Base-by-base conservation (phyloP, 2,888 invertebrate genomes). In the Harpagoxenus sublaevis region DNA sequence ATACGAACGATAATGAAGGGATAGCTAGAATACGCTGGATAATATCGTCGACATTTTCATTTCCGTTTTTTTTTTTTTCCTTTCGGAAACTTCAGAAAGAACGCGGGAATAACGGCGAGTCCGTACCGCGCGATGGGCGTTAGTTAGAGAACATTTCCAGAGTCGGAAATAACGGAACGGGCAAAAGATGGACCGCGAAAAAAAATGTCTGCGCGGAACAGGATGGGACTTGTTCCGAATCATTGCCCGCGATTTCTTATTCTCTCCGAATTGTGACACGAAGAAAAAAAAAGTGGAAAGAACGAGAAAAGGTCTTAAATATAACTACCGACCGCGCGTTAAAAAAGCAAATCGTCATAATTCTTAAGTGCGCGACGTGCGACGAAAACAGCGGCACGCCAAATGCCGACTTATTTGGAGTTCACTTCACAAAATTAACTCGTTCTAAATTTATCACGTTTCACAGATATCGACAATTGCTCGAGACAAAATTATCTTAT, bases 241-340 rank as follows among this genome's bases (percentile, higher is more conserved):
- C 87, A 88, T 89, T 89, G 87, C 83, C 68, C 82, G 84, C 88
- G 74, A 88, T 90, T 89, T 89, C 88, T 88, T n/a, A n/a, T n/a
- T 89, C 84, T 86, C 83, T 85, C 48, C 48, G 77, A 86, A 84
- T 79, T 87, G 74, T 65, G 68, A 83, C 60, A 9, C 23, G 60
- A 48, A 55, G 45, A 10, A 39, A 31, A 63, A 31, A 42, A 53
- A 9, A 35, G 62, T 42, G 9, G 28, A 39, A 55, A n/a, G 53
- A 10, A 10, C 28, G 66, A 31, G 35, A 31, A 45, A 8, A 53
- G 48, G 70, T 60, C 62, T 84, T 83, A 84, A 88, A 85, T 86
- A 75, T 79, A 86, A 48, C 39, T 63, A 35, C 39, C 35, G n/a
- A 23, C 48, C 62, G 70, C 45, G 23, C 51, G 78, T 39, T 31